These are phyloP conservation scores for Molorchus minor DNA, from an alignment of 2,888 invertebrate species.

Conservation along the genomic window DNA sequence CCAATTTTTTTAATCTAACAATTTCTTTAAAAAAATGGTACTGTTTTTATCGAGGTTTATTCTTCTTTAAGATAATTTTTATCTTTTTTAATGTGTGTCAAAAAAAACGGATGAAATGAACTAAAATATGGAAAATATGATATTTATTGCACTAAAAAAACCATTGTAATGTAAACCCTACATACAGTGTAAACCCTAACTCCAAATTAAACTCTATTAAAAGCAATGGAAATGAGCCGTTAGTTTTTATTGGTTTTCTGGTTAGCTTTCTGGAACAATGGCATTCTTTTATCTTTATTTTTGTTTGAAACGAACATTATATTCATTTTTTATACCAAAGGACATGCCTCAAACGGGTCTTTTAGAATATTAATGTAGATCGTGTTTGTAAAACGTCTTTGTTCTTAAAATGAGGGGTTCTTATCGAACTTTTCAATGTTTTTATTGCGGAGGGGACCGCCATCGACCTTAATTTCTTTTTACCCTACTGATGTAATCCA, in stretches of 20 bases:
- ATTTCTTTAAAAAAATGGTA: no score
- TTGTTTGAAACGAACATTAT: slow-evolving; percentile 57
- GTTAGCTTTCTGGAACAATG: slow-evolving; percentile 52
- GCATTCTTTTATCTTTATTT: slow-evolving; percentile 58
- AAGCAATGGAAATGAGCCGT: slow-evolving; percentile 50
- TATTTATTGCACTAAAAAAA: no score
- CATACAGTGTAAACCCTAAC: not conserved
- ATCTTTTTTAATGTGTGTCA: no score
- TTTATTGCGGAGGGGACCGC: slow-evolving; percentile 54
- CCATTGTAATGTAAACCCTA: no score
- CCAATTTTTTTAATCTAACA: no score
- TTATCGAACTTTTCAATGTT: slow-evolving; percentile 59
- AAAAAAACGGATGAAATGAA: no score
- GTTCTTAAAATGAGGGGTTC: slow-evolving; percentile 58
- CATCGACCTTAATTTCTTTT: slow-evolving; percentile 48
- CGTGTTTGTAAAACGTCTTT: slow-evolving; percentile 59
- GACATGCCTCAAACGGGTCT: slow-evolving; percentile 51
- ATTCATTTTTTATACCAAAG: slow-evolving; percentile 58
- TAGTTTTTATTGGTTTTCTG: slow-evolving; percentile 57
- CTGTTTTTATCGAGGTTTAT: no score
- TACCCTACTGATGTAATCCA: slow-evolving; percentile 49
- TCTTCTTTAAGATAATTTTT: no score
- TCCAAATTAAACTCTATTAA: slow-evolving; percentile 27
- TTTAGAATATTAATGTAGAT: slow-evolving; percentile 59
- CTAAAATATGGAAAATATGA: no score